Conservation (phyloP, 2,113 vertebrate genomes). For the Tiliqua scincoides region DNA sequence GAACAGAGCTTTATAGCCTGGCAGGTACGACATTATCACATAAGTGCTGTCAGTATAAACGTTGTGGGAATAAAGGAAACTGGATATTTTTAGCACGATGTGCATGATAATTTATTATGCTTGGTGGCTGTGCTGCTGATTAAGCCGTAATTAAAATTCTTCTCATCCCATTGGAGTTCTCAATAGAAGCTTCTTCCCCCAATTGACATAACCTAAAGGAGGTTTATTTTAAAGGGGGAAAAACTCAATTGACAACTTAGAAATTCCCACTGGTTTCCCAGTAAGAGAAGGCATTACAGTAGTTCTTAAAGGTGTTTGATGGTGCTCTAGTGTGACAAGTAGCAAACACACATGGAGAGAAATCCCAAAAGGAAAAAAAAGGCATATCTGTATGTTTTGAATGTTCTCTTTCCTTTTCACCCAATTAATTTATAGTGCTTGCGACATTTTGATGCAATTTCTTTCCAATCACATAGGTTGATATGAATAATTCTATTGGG, state of each 20-base stretch:
- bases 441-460: conserved; percentile 65
- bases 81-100: conserved; percentile 99
- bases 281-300: conserved; percentile 80
- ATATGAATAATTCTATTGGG: conserved; percentile 46
- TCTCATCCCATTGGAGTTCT: conserved; percentile 91
- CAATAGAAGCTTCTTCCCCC: conserved; percentile 85
- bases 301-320: conserved; percentile 88
- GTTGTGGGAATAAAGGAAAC: conserved; percentile 90
- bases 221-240: conserved; percentile 77
- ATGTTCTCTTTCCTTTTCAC: conserved; percentile 79
- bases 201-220: conserved; percentile 86
- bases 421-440: conserved; percentile 63
- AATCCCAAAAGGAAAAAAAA: conserved; percentile 75
- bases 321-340: conserved; percentile 84
- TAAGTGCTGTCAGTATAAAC: conserved; percentile 94
- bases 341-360: conserved; percentile 80
- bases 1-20: conserved; percentile 83
- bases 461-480: conserved; percentile 51
- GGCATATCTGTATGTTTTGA: conserved; percentile 64
- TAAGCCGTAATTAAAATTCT: conserved; percentile 97
- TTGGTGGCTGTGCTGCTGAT: conserved; percentile 99
- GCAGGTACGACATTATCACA: conserved; percentile 93
- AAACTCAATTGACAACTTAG: conserved; percentile 80
- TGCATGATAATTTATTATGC: conserved; percentile 99
- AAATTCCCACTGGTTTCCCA: conserved; percentile 82